Evolutionary conservation across 2,797 vertebrate species (phyloP), one percentile per base, ranked within the genome.

Genomic region (Scomberomorus guttatus): DNA sequence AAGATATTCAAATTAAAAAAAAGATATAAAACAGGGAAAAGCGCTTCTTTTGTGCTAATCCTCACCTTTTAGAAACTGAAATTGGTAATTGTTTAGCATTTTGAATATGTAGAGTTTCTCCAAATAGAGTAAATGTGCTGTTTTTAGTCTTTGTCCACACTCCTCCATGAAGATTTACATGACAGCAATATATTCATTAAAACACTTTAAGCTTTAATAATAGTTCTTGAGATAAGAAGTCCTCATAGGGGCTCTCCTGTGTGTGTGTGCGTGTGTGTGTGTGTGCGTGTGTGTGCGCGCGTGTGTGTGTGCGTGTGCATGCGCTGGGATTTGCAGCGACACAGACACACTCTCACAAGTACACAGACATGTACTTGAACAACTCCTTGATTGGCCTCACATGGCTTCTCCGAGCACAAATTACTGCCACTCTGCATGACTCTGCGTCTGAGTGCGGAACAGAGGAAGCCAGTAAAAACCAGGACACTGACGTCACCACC

Each of bases 401-500:
- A 12, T 82, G 79, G 63, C 72, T 76, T 71, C 58, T 80, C 67
- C 62, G 68, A 81, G 74, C 74, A 75, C 58, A 81, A 79, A 77
- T 91, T 89, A 81, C 76, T 52, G 64, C 56, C 78, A 27, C 82
- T 74, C 68, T 68, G 77, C 68, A 56, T 79, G 82, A 68, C 63
- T 18, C 62, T 48, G 72, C 12, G 5, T 78, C 68, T 75, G 70
- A 65, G 52, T 72, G 44, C 42, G 4, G 52, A 72, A 48, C 18
- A 4, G 52, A 39, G 27, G 55, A 69, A 63, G 67, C 57, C 70
- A 27, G 64, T 55, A 24, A 66, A 66, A 88, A 80, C 39, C 77
- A 44, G 59, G 57, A 22, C 74, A 22, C 52, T 72, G 75, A 81
- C 44, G 37, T 88, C 85, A 86, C 37, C 64, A 20, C 70, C 55